Percentiles rank a stretch among this genome's conserved stretches.
Evolutionary conservation across 1,140 invertebrate species (phyloP).

Genomic region (Adoxophyes honmai): DNA sequence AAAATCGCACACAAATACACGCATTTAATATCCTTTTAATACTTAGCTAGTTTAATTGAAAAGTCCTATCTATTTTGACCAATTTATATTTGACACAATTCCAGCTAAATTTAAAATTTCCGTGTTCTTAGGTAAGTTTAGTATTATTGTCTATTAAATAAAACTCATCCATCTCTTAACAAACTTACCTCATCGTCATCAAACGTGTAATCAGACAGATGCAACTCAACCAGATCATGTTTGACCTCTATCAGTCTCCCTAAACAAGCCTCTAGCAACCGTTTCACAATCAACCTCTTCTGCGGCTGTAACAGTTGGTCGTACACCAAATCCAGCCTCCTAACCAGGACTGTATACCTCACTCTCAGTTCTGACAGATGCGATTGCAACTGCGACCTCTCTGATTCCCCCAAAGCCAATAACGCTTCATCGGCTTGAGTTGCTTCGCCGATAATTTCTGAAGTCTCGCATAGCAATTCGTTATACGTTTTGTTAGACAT

Average conservation of each 20-base stretch:
- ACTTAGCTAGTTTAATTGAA: no score
- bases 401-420: constrained; percentile 80
- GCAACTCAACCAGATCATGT: constrained; percentile 91
- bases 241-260: constrained; percentile 88
- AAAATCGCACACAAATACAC: no score
- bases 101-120: no score
- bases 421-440: constrained; percentile 81
- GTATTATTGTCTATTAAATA: no score
- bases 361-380: constrained; percentile 83
- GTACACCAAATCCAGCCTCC: constrained; percentile 88
- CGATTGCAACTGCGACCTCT: constrained; percentile 78
- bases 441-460: constrained; percentile 80
- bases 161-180: no score
- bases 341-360: constrained; percentile 87
- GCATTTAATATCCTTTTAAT: no score
- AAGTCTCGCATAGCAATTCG: constrained; percentile 81
- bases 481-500: constrained; percentile 88
- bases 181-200: constrained; percentile 86
- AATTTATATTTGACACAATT: no score
- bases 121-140: no score
- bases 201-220: constrained; percentile 91
- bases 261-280: constrained; percentile 87
- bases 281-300: constrained; percentile 88
- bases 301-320: constrained; percentile 96
- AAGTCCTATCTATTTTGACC: no score